A percentile compares a stretch with the other conserved stretches of the same genome.
These are phyloP conservation scores for Acanthococcus lagerstroemiae DNA, from an alignment of 2,888 invertebrate species.

Conservation along the genomic window DNA sequence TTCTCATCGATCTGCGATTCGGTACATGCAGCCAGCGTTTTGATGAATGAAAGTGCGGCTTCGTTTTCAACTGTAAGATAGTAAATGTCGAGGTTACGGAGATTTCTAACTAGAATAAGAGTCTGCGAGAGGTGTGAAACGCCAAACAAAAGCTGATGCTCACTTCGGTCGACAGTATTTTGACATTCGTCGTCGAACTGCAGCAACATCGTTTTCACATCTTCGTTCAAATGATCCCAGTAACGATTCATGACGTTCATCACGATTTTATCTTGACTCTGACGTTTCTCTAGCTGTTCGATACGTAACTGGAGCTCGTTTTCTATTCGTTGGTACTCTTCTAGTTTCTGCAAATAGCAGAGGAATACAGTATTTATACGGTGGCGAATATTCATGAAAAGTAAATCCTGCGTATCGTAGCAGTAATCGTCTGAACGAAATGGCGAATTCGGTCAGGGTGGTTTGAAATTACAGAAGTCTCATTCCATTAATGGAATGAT, in stretches of 20 bases:
- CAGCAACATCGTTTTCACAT: conserved; percentile 83
- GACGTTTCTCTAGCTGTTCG: conserved; percentile 86
- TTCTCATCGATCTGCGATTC: conserved; percentile 94
- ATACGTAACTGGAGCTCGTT: conserved; percentile 79
- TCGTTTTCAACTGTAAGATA: conserved; percentile 72
- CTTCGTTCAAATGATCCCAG: conserved; percentile 95
- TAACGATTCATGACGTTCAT: conserved; percentile 94
- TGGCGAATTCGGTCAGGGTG: too few relatives aligned
- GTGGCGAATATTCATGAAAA: too few relatives aligned
- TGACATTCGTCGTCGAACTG: conserved; percentile 95
- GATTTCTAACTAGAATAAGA: too few relatives aligned
- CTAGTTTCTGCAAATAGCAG: conserved; percentile 59
- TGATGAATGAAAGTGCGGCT: conserved; percentile 88
- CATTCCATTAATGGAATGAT: too few relatives aligned
- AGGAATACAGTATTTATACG: neutral
- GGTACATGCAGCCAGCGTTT: conserved; percentile 94
- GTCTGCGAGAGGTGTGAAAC: too few relatives aligned
- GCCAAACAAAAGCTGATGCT: conserved; percentile 35
- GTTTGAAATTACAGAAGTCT: too few relatives aligned
- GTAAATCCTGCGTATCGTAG: too few relatives aligned
- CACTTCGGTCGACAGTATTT: conserved; percentile 89
- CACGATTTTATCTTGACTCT: conserved; percentile 94
- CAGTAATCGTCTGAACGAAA: too few relatives aligned
- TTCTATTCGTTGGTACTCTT: conserved; percentile 81
- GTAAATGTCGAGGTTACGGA: neutral